phyloP scores from a whole-genome alignment of 2,888 invertebrate species.

The Ophion ellenae region DNA sequence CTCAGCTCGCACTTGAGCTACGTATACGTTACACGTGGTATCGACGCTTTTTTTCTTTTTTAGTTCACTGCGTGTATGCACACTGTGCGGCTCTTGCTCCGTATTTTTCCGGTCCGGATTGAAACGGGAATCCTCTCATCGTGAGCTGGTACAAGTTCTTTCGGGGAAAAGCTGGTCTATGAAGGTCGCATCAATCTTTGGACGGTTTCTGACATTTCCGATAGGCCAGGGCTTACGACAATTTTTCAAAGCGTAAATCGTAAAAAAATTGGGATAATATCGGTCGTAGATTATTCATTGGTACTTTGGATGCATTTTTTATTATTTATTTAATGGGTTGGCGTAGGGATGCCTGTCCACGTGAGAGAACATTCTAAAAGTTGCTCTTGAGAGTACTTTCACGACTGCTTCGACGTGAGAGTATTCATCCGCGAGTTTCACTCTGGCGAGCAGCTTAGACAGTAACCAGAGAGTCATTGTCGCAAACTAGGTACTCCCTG shows the following conservation, averaged over 20 bases:
- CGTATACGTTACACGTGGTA: neutral
- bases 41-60: slow-evolving; percentile 16
- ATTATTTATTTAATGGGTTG: too few species aligned
- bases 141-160: slow-evolving; percentile 19
- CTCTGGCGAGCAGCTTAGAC: too few species aligned
- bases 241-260: too few species aligned
- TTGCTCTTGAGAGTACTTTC: too few species aligned
- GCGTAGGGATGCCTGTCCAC: too few species aligned
- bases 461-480: too few species aligned
- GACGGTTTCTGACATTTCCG: neutral
- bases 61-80: slow-evolving; percentile 1
- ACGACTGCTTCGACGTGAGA: too few species aligned
- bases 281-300: neutral
- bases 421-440: too few species aligned
- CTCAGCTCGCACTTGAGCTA: slow-evolving; percentile 4
- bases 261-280: too few species aligned
- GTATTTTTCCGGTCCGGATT: slow-evolving; percentile 30
- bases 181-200: slow-evolving; percentile 37
- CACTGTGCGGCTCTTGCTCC: neutral
- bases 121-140: slow-evolving; percentile 43
- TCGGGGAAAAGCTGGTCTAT: slow-evolving; percentile 18
- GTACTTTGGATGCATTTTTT: neutral
- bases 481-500: too few species aligned
- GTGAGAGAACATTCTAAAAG: too few species aligned
- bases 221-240: too few species aligned